Conservation (phyloP, 1,140 invertebrate genomes). For the Trichomalopsis sarcophagae region DNA sequence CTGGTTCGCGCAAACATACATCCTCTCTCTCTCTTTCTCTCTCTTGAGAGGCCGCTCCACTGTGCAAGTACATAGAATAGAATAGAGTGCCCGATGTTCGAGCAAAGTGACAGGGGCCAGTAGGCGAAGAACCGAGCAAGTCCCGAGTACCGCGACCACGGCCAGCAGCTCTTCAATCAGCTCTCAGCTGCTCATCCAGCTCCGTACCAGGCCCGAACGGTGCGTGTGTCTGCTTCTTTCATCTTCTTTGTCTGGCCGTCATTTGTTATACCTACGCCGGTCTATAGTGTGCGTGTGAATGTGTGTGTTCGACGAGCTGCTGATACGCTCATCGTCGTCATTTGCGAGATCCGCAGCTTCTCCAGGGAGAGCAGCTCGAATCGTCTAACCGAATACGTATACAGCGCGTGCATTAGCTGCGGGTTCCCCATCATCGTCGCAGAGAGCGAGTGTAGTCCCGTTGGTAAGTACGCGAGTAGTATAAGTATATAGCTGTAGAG, state of each 20-base stretch:
- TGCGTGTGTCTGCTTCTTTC: background rate
- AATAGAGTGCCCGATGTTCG: background rate
- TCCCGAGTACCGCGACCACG: background rate
- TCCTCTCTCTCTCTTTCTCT: background rate
- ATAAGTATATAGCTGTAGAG: background rate
- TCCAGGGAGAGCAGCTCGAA: no score
- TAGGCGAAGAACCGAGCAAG: background rate
- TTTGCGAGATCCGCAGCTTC: no score
- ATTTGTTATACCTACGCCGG: background rate
- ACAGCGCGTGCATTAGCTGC: background rate
- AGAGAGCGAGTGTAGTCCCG: background rate
- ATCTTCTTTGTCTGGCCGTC: background rate
- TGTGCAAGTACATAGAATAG: background rate
- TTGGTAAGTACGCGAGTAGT: background rate
- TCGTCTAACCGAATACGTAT: no score
- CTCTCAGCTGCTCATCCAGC: background rate
- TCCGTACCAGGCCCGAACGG: background rate
- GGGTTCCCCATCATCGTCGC: background rate
- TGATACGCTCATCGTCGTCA: no score
- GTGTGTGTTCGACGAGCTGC: conserved; percentile 4
- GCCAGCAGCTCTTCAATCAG: no score
- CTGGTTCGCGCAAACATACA: background rate
- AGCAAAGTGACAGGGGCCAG: background rate
- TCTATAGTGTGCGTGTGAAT: no score
- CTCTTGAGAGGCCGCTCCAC: background rate